These are phyloP conservation scores for Pteruthius melanotis DNA, from an alignment of 2,113 vertebrate species.

Conservation along the genomic window DNA sequence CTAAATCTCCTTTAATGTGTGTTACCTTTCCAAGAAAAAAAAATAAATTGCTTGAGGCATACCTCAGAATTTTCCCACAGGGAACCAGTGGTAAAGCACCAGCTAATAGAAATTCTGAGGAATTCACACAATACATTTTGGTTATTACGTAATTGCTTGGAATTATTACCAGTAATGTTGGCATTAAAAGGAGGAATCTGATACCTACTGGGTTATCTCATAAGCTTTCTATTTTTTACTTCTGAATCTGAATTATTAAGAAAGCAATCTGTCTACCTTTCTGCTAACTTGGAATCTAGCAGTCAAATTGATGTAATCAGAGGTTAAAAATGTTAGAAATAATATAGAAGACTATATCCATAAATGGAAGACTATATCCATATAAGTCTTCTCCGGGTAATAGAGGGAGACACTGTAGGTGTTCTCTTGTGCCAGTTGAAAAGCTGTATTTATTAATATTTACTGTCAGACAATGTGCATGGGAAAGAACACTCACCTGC, in stretches of 20 bases:
- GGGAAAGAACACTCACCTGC: not conserved
- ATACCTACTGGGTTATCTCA: not conserved
- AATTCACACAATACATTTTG: not conserved
- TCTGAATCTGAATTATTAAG: not conserved
- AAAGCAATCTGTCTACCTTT: not conserved
- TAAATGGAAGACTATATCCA: not conserved
- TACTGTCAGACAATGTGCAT: not conserved
- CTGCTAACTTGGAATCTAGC: not conserved
- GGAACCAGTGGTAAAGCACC: not conserved
- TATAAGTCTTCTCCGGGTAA: not conserved
- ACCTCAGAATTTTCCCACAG: not conserved
- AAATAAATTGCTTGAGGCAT: not conserved
- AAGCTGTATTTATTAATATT: not conserved
- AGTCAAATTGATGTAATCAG: not conserved
- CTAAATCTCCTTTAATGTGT: not conserved
- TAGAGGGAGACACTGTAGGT: not conserved
- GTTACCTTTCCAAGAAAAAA: not conserved
- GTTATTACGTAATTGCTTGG: not conserved
- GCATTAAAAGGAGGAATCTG: not conserved
- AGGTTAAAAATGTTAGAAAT: not conserved
- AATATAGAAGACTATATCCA: not conserved
- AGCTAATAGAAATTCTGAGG: not conserved
- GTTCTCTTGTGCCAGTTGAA: not conserved
- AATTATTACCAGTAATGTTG: not conserved
- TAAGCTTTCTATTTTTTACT: not conserved